phyloP scores from a whole-genome alignment of 2,888 invertebrate genomes.

The Gerris lacustris region DNA sequence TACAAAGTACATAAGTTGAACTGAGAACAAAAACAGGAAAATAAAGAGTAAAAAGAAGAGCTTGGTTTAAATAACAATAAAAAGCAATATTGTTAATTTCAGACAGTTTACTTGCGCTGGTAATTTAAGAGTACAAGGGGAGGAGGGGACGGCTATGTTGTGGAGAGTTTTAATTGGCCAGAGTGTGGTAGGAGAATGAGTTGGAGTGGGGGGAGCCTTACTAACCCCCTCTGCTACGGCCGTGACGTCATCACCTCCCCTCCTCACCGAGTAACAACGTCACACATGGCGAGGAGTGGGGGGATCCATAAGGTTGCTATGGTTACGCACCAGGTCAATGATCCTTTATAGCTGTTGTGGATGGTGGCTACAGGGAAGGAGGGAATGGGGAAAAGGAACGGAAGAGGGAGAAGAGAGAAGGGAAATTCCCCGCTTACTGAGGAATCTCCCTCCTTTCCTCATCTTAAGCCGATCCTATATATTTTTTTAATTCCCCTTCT shows the following conservation, averaged over 20 bases:
- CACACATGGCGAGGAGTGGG: not conserved
- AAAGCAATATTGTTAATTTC: too few relatives aligned
- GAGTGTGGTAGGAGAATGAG: not conserved
- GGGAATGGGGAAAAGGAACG: too few relatives aligned
- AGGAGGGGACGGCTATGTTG: not conserved
- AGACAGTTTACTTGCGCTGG: too few relatives aligned
- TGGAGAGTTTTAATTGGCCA: not conserved
- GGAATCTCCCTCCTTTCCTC: too few relatives aligned
- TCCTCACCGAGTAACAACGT: not conserved
- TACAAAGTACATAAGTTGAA: too few relatives aligned
- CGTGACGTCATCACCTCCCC: not conserved
- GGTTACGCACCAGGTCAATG: not conserved
- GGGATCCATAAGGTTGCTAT: constrained; percentile 1
- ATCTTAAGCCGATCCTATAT: not conserved
- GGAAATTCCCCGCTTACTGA: too few relatives aligned
- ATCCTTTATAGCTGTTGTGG: not conserved
- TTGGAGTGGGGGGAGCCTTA: not conserved
- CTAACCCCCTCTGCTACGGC: not conserved
- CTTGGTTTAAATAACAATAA: too few relatives aligned
- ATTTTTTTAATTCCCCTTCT: not conserved
- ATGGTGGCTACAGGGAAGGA: not conserved
- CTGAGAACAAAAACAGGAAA: too few relatives aligned
- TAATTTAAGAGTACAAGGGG: too few relatives aligned
- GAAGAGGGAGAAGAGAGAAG: too few relatives aligned
- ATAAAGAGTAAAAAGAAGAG: too few relatives aligned